phyloP scores from a whole-genome alignment of 2,797 vertebrate genomes.

The Naso thynnoides region DNA sequence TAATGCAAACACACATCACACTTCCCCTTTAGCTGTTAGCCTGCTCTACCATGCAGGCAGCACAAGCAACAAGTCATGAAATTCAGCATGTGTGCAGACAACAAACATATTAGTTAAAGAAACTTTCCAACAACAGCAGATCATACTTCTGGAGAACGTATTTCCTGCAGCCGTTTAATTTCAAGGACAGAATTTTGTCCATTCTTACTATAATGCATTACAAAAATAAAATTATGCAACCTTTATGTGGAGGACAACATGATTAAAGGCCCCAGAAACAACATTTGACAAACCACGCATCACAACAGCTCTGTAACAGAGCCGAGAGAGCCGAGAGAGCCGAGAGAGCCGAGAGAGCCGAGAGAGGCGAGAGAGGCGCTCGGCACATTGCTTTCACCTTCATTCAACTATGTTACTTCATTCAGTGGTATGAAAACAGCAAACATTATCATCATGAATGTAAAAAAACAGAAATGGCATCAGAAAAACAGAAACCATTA shows the following conservation, averaged over 20 bases:
- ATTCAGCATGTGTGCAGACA: constrained; percentile 4
- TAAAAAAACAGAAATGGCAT: too few relatives aligned
- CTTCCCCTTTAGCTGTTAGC: constrained; percentile 1
- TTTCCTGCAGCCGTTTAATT: not conserved
- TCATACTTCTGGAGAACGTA: not conserved
- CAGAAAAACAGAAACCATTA: too few relatives aligned
- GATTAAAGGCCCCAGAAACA: constrained; percentile 17
- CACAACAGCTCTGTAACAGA: too few relatives aligned
- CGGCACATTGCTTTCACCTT: too few relatives aligned
- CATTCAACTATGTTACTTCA: too few relatives aligned
- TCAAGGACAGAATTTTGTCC: not conserved
- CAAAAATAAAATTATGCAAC: not conserved
- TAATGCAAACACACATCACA: constrained; percentile 5
- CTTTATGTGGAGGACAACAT: not conserved
- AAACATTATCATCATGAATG: too few relatives aligned
- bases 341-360: too few relatives aligned
- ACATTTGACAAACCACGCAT: constrained; percentile 16
- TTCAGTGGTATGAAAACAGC: too few relatives aligned
- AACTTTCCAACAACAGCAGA: constrained; percentile 1
- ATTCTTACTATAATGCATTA: constrained; percentile 5
- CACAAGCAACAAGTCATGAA: constrained; percentile 46
- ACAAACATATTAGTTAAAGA: constrained; percentile 7
- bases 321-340: too few relatives aligned
- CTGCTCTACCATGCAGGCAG: constrained; percentile 22
- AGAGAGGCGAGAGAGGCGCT: too few relatives aligned